Conservation (phyloP, 2,888 invertebrate species). For the Lochmaea capreae region DNA sequence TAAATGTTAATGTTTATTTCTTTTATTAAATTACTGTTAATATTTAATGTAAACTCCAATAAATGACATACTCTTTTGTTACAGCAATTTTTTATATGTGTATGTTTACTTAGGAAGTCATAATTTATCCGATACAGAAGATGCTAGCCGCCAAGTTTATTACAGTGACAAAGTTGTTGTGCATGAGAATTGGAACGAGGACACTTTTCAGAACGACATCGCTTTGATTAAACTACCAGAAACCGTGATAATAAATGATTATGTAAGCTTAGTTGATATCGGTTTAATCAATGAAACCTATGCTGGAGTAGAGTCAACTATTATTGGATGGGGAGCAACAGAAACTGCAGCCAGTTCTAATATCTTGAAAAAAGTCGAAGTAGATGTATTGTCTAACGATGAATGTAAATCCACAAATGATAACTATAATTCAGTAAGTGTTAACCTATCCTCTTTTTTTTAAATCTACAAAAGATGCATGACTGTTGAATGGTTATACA, state of each 20-base stretch:
- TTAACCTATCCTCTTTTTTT: not conserved
- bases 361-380: conserved; percentile 37
- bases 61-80: conserved; percentile 18
- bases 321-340: conserved; percentile 44
- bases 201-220: conserved; percentile 28
- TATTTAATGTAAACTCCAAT: not conserved
- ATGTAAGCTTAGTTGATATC: conserved; percentile 34
- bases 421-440: conserved; percentile 17
- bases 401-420: conserved; percentile 25
- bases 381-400: conserved; percentile 37
- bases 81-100: conserved; percentile 35
- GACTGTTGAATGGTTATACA: no score
- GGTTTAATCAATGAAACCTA: conserved; percentile 25
- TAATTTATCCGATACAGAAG: conserved; percentile 28
- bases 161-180: conserved; percentile 3
- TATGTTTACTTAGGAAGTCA: conserved; percentile 41
- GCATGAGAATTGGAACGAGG: conserved; percentile 16
- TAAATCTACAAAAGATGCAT: not conserved
- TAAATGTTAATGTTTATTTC: not conserved
- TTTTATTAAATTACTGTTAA: not conserved
- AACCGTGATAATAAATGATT: conserved; percentile 38
- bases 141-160: conserved; percentile 19
- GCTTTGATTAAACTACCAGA: conserved; percentile 42
- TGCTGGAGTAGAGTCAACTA: conserved; percentile 29
- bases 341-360: conserved; percentile 24